Evolutionary conservation across 2,113 vertebrate species (phyloP).

Genomic region (Australoheros scitulus): DNA sequence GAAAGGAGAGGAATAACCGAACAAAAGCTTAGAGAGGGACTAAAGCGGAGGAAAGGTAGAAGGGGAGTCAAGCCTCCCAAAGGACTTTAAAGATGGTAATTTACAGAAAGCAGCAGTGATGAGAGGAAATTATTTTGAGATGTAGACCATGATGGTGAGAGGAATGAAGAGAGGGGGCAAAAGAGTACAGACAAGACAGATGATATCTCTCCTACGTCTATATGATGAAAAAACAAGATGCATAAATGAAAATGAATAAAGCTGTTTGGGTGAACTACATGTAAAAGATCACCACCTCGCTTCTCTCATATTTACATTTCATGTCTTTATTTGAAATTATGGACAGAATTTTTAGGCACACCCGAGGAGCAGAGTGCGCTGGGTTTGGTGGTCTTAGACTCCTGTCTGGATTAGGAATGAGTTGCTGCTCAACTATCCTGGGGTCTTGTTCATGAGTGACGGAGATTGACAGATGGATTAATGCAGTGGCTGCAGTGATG

Average conservation of each 20-base stretch:
- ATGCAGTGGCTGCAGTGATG: neutral
- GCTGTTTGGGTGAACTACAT: neutral
- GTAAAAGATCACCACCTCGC: neutral
- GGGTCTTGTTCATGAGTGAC: neutral
- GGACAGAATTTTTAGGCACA: neutral
- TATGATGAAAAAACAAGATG: neutral
- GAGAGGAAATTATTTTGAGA: constrained; percentile 48
- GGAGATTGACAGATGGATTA: too few relatives aligned
- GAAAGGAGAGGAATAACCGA: constrained; percentile 27
- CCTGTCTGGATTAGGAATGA: neutral
- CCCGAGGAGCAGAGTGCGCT: neutral
- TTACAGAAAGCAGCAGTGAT: constrained; percentile 37
- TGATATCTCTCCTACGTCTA: neutral
- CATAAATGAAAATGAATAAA: neutral
- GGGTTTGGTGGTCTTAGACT: neutral
- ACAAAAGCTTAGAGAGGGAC: constrained; percentile 40
- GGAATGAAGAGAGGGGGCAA: neutral
- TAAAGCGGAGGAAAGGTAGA: constrained; percentile 18
- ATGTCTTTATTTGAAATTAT: neutral
- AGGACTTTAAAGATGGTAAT: constrained; percentile 58
- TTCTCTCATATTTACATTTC: neutral
- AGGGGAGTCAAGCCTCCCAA: constrained; percentile 22
- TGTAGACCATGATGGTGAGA: constrained; percentile 18
- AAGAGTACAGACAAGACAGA: neutral
- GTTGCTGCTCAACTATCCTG: neutral